Evolutionary conservation across 1,140 invertebrate species (phyloP), one percentile per base, ranked within the genome.

Genomic region (Aphaenogaster ashmeadi): DNA sequence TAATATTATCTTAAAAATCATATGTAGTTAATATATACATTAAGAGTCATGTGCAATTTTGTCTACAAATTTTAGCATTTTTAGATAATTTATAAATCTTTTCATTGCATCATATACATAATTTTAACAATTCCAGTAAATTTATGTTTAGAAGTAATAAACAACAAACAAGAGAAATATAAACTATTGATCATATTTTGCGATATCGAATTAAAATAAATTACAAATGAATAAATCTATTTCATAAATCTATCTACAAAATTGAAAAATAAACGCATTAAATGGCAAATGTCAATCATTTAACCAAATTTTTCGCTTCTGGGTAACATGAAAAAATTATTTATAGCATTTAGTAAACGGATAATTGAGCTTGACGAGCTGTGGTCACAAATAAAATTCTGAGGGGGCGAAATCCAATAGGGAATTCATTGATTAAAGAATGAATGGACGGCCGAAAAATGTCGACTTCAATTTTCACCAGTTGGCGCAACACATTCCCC

Each of bases 341-440:
- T 71, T 71, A 44, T 71, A 13, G 8, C 50, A 13, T 56, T 81
- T 41, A 69, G 4, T 71, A 84, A 74, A 38, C 7, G 36, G 27
- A 84, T 81, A 72, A 72, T 81, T 81, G 50, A 56, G 52, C 38
- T 58, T 71, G 50, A 72, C 21, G 44, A 80, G 27, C 9, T 54
- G 41, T 72, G 50, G 54, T 71, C 44, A 62, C 38, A 62, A 75
- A 84, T 62, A 60, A 75, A 74, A 75, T 84, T 74, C 69, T 74
- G 69, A 84, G 54, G 18, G 58, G 4, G n/a, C 44, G 38, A 84
- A 84, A 74, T 75, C 36, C 80, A 60, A 75, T 75, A 58, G 80
- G 41, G 54, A 75, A 75, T 84, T 84, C 69, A 84, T 84, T 84
- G 54, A 84, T 84, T 84, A 84, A 84, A 75, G 69, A 60, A 84